phyloP scores from a whole-genome alignment of 2,888 invertebrate species.

The Latrodectus elegans region DNA sequence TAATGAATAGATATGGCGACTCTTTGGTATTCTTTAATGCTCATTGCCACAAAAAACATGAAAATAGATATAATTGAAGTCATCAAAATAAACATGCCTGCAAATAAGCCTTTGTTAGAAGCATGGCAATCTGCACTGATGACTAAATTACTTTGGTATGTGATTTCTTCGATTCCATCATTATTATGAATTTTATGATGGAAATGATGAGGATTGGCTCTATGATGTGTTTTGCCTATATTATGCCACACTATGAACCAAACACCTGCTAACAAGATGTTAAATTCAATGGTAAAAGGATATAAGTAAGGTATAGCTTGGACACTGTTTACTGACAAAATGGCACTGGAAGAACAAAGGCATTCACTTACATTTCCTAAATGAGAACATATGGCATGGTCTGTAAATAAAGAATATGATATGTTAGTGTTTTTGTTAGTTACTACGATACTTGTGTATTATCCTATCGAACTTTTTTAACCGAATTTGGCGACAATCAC shows the following conservation, averaged over 20 bases:
- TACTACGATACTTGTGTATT: too few relatives aligned
- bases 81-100: conserved; percentile 81
- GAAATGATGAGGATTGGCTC: conserved; percentile 63
- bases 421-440: neutral
- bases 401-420: conserved; percentile 1
- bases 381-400: conserved; percentile 7
- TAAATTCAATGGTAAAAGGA: conserved; percentile 87
- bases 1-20: conserved; percentile 71
- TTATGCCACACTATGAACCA: conserved; percentile 86
- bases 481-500: too few relatives aligned
- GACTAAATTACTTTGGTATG: conserved; percentile 75
- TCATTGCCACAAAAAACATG: conserved; percentile 79
- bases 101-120: conserved; percentile 84
- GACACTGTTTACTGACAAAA: conserved; percentile 55
- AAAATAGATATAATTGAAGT: conserved; percentile 79
- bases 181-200: conserved; percentile 54
- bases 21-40: conserved; percentile 75
- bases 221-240: conserved; percentile 78
- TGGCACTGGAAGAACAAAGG: conserved; percentile 22
- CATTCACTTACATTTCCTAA: conserved; percentile 16
- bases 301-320: conserved; percentile 80
- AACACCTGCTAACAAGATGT: conserved; percentile 86
- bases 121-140: conserved; percentile 84
- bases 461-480: too few relatives aligned
- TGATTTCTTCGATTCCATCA: conserved; percentile 70